Base-by-base conservation (phyloP, 2,888 invertebrate species). In the Sussaba pulchella region DNA sequence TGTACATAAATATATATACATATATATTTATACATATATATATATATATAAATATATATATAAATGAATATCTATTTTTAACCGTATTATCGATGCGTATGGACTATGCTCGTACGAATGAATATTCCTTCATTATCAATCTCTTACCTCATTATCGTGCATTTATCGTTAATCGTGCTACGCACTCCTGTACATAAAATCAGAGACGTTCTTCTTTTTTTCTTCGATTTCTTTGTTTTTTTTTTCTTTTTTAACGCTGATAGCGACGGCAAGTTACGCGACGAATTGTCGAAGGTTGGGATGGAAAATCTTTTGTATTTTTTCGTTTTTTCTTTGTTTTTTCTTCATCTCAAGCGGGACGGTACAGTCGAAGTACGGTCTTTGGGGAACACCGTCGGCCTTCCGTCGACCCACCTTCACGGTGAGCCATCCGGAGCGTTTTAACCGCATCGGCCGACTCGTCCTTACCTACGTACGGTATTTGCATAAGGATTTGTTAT, bases 1-100 rank as follows among this genome's bases (percentile, higher is more conserved):
- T 91, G 90, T 91, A 91, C 89, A 91, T 90, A 91, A 91, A 91
- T 90, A 91, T 89, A 88, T 90, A 85, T 87, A 78, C 82, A 74
- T 76, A 31, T 31, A 31, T 31, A 31, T 31, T 5, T 31, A 31
- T 31, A 5, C 31, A 31, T 31, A 5, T 31, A 31, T 31, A 5
- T 31, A 91, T 90, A 91, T 90, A 91, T 90, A 91, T 90, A 88
- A 89, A 85, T 73, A 67, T 72, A 50, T 82, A 71, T 80, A 80
- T 82, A 78, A 64, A 31, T 31, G 6, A 5, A 6, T 75, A 59
- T 71, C 61, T 82, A 73, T 82, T 84, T 83, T 81, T 87, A 84
- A 84, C 88, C 85, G 85, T 88, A 88, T 87, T 88, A 88, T 88
- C 84, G 85, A 89, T 88, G 85, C 83, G 82, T 82, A 83, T 78